Evolutionary conservation across 1,140 invertebrate species (phyloP).

Genomic region (Samia ricini): DNA sequence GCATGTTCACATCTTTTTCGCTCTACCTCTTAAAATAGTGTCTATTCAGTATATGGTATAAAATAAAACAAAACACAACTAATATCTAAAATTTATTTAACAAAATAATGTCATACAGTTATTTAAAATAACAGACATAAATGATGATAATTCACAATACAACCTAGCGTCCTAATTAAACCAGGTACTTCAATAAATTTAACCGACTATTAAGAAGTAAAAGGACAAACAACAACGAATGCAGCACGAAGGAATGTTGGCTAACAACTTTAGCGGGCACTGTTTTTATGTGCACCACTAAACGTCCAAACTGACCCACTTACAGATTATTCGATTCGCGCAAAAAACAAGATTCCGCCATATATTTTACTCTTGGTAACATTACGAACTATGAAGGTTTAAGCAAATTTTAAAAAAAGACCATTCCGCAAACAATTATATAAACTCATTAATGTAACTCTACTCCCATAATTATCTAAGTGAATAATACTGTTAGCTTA

Average conservation of each 20-base stretch:
- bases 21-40: too few species aligned
- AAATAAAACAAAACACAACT: slow-evolving; percentile 9
- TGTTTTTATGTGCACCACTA: slow-evolving; percentile 29
- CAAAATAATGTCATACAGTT: slow-evolving; percentile 77
- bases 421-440: neutral
- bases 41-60: too few species aligned
- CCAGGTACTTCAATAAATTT: slow-evolving; percentile 75
- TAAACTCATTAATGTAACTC: slow-evolving; percentile 5
- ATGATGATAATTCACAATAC: slow-evolving; percentile 74
- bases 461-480: slow-evolving; percentile 30
- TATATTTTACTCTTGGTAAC: neutral
- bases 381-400: neutral
- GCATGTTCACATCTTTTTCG: too few species aligned
- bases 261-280: slow-evolving; percentile 55
- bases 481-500: slow-evolving; percentile 64
- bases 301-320: slow-evolving; percentile 40
- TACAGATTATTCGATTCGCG: slow-evolving; percentile 16
- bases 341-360: neutral
- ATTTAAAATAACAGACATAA: slow-evolving; percentile 77
- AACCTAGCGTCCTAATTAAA: slow-evolving; percentile 76
- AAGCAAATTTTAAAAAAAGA: neutral
- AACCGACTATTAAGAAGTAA: slow-evolving; percentile 63
- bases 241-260: slow-evolving; percentile 76
- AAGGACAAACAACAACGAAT: slow-evolving; percentile 64
- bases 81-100: slow-evolving; percentile 77